Evolutionary conservation across 2,888 invertebrate species (phyloP).

Genomic region (Neoascia interrupta): DNA sequence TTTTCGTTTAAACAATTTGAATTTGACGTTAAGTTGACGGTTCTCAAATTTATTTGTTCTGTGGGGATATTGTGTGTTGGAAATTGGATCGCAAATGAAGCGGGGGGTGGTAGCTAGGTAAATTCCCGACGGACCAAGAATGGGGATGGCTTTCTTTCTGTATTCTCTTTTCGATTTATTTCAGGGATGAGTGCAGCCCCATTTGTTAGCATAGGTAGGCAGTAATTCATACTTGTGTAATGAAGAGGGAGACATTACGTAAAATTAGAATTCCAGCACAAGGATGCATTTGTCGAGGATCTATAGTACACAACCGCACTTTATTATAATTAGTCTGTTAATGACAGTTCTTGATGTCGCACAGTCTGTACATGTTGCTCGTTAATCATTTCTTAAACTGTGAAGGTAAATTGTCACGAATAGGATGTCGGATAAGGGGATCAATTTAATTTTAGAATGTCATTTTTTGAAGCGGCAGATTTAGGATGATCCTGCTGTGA

Average conservation of each 20-base stretch:
- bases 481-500: too few species aligned
- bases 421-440: too few species aligned
- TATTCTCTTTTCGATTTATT: background rate
- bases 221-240: too few species aligned
- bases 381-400: slow-evolving; percentile 5
- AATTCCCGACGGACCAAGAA: background rate
- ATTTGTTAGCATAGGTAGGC: too few species aligned
- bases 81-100: background rate
- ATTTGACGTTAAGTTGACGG: slow-evolving; percentile 31
- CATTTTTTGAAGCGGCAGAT: too few species aligned
- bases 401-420: too few species aligned
- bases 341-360: background rate
- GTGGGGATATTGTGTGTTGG: slow-evolving; percentile 11
- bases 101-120: background rate
- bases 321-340: slow-evolving; percentile 5
- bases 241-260: background rate
- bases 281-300: slow-evolving; percentile 8
- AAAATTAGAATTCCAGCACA: slow-evolving; percentile 3
- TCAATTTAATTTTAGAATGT: too few species aligned
- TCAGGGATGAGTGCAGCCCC: too few species aligned
- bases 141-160: background rate
- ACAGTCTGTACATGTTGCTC: background rate
- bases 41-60: slow-evolving; percentile 28
- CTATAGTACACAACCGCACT: slow-evolving; percentile 10
- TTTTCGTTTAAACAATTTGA: slow-evolving; percentile 16